A percentile compares a stretch with the other conserved stretches of the same genome.
Conservation (phyloP, 2,888 invertebrate species). For the Myathropa florea region DNA sequence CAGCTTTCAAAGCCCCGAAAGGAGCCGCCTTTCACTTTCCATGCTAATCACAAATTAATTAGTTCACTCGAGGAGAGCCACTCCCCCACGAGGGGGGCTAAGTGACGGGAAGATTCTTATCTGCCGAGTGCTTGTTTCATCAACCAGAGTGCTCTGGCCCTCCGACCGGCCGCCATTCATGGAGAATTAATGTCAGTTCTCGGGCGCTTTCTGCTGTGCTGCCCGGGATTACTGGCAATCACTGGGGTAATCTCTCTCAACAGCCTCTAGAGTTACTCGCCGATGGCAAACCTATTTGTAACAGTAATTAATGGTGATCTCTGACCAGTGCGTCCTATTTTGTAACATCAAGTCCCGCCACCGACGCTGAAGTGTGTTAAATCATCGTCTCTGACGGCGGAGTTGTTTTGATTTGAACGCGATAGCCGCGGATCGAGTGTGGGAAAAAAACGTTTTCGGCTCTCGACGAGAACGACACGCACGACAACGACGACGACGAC, state of each 20-base stretch:
- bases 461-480: not conserved
- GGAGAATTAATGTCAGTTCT: slow-evolving; percentile 25
- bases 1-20: not conserved
- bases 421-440: slow-evolving; percentile 22
- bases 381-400: slow-evolving; percentile 37
- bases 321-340: slow-evolving; percentile 60
- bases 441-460: slow-evolving; percentile 10
- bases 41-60: slow-evolving; percentile 59
- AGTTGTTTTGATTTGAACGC: slow-evolving; percentile 42
- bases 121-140: slow-evolving; percentile 27
- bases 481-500: not conserved
- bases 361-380: slow-evolving; percentile 21
- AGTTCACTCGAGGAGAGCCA: slow-evolving; percentile 24
- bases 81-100: too few relatives aligned
- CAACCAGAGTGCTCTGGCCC: not conserved
- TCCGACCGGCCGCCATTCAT: slow-evolving; percentile 7
- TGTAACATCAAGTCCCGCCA: slow-evolving; percentile 3
- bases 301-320: slow-evolving; percentile 62
- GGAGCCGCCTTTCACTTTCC: slow-evolving; percentile 2
- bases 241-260: slow-evolving; percentile 27
- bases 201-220: slow-evolving; percentile 25
- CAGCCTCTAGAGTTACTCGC: slow-evolving; percentile 9
- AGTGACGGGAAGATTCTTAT: slow-evolving; percentile 44
- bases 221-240: slow-evolving; percentile 17
- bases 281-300: slow-evolving; percentile 46